phyloP scores from a whole-genome alignment of 2,113 vertebrate species.

The Smithornis capensis region DNA sequence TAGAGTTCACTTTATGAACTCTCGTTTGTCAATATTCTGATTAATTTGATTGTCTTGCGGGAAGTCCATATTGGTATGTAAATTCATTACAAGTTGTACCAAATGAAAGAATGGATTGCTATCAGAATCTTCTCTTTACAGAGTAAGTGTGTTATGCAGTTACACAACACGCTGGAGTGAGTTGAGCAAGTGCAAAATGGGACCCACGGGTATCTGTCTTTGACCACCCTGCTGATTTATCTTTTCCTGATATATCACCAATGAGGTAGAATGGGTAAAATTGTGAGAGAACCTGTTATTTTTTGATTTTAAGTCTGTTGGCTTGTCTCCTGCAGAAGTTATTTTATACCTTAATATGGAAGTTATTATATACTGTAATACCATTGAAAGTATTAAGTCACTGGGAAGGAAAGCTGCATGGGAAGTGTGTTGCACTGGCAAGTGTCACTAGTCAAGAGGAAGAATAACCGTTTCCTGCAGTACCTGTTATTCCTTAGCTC shows the following conservation, averaged over 20 bases:
- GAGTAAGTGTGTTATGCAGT: neutral
- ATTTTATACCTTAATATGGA: neutral
- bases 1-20: neutral
- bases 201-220: neutral
- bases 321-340: neutral
- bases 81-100: neutral
- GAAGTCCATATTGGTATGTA: neutral
- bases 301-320: neutral
- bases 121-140: neutral
- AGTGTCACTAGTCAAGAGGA: constrained; percentile 2
- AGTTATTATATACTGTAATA: neutral
- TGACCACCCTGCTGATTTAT: neutral
- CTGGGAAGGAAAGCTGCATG: neutral
- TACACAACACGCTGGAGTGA: neutral
- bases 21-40: neutral
- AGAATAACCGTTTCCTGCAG: neutral
- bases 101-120: neutral
- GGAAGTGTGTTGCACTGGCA: neutral
- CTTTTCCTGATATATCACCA: neutral
- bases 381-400: neutral
- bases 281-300: neutral
- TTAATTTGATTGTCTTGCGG: neutral
- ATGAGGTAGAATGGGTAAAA: neutral
- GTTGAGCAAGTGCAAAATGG: neutral
- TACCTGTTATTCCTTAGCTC: constrained; percentile 42